Evolutionary conservation across 2,113 vertebrate species (phyloP).

Genomic region (Xyrauchen texanus): DNA sequence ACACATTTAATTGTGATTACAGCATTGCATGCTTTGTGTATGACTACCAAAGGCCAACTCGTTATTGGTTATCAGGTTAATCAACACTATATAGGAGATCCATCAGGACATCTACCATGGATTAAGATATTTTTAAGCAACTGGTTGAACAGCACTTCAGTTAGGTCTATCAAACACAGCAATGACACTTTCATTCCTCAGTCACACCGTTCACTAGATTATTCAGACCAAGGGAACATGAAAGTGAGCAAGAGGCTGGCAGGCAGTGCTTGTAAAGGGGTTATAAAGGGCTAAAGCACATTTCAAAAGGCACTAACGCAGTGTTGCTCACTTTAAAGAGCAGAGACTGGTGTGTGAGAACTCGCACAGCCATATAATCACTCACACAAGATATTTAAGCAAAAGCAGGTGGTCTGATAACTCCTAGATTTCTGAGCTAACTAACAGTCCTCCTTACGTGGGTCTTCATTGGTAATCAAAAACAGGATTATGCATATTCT

Average conservation of each 20-base stretch:
- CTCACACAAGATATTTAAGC: neutral
- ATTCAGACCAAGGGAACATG: neutral
- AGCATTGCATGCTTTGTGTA: conserved; percentile 45
- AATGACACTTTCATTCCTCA: too few relatives aligned
- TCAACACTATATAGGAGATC: conserved; percentile 35
- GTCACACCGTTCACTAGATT: neutral
- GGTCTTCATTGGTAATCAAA: too few relatives aligned
- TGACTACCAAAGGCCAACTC: neutral
- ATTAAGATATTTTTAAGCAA: conserved; percentile 17
- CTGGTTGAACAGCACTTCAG: conserved; percentile 25
- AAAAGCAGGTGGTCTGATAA: conserved; percentile 3
- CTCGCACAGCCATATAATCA: neutral
- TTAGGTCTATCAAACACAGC: neutral
- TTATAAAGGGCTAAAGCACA: conserved; percentile 50
- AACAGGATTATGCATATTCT: neutral
- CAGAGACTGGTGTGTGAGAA: conserved; percentile 1
- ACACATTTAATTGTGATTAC: conserved; percentile 1
- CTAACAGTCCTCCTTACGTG: conserved; percentile 16
- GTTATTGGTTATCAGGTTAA: conserved; percentile 35
- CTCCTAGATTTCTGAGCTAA: neutral
- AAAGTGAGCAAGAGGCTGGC: neutral
- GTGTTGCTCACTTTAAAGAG: conserved; percentile 37
- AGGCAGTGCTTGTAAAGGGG: conserved; percentile 23
- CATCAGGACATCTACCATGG: too few relatives aligned
- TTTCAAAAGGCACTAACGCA: conserved; percentile 55